Evolutionary conservation across 35 echinoderm and acorn worm genomes (phyloP).

Genomic region (Chiridota heheva): DNA sequence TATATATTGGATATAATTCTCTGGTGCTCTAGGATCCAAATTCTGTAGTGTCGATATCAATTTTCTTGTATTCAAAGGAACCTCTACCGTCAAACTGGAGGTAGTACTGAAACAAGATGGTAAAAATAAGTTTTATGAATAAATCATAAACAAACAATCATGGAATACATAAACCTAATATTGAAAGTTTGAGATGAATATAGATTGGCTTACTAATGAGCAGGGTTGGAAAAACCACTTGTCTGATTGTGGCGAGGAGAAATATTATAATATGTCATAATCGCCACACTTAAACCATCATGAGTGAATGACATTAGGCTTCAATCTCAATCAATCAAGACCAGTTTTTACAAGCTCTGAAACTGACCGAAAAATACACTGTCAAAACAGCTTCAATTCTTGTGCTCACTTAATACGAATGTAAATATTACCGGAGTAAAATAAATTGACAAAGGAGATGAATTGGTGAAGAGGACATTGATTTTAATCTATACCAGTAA

Average conservation of each 20-base stretch:
- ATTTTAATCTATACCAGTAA: not conserved
- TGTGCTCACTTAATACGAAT: too few species aligned
- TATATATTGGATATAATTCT: too few species aligned
- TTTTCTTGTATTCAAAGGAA: slow-evolving; percentile 87
- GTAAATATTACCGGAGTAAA: too few species aligned
- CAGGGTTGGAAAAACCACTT: too few species aligned
- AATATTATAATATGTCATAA: too few species aligned
- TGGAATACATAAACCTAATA: not conserved
- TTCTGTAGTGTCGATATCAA: slow-evolving; percentile 68
- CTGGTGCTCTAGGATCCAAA: slow-evolving; percentile 90
- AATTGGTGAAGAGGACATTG: not conserved
- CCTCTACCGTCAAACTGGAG: slow-evolving; percentile 95
- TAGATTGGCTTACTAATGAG: not conserved
- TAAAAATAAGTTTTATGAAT: not conserved
- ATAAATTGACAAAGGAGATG: not conserved
- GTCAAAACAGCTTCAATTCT: too few species aligned
- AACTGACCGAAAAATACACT: too few species aligned
- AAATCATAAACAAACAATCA: not conserved
- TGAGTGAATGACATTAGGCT: too few species aligned
- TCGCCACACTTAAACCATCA: too few species aligned
- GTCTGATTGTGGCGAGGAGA: too few species aligned
- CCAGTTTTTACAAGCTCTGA: too few species aligned
- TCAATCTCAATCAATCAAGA: too few species aligned
- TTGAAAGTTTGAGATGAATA: not conserved
- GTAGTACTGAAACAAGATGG: slow-evolving; percentile 69